These are phyloP conservation scores for Nemopilema nomurai DNA, from an alignment of 30 jellyfish, hydroid and myxozoan species.

Conservation along the genomic window DNA sequence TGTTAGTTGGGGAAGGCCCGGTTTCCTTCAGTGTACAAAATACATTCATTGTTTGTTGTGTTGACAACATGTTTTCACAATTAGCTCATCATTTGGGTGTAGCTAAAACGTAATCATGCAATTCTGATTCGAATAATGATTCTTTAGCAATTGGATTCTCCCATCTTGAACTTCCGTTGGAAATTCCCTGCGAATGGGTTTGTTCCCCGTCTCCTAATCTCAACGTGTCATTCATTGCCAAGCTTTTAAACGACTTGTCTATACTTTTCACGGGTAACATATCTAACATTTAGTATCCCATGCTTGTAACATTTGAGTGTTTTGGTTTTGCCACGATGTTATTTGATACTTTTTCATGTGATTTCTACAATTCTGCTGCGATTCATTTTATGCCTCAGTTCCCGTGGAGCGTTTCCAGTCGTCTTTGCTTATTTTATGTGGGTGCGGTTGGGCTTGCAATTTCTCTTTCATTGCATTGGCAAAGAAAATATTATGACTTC, in stretches of 20 bases:
- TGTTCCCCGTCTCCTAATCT: too few species aligned
- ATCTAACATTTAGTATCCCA: too few species aligned
- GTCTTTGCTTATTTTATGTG: background rate
- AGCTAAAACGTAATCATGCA: background rate
- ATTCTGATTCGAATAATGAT: background rate
- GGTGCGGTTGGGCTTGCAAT: slow-evolving; percentile 43
- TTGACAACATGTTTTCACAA: background rate
- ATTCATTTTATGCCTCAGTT: background rate
- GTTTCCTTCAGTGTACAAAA: background rate
- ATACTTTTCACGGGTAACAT: too few species aligned
- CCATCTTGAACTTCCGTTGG: background rate
- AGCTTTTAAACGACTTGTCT: too few species aligned
- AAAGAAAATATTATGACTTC: slow-evolving; percentile 4
- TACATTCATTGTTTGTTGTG: background rate
- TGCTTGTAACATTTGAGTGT: background rate
- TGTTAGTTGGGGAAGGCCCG: background rate
- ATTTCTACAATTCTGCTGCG: background rate
- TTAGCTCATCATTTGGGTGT: background rate
- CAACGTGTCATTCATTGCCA: too few species aligned
- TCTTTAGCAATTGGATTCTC: background rate
- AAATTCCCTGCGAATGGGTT: too few species aligned
- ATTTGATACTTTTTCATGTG: background rate
- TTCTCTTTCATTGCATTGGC: slow-evolving; percentile 27
- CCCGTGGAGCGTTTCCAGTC: background rate
- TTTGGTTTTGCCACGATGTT: background rate